Evolutionary conservation across 23 tunicate genomes (phyloP).

Genomic region (Styela plicata): DNA sequence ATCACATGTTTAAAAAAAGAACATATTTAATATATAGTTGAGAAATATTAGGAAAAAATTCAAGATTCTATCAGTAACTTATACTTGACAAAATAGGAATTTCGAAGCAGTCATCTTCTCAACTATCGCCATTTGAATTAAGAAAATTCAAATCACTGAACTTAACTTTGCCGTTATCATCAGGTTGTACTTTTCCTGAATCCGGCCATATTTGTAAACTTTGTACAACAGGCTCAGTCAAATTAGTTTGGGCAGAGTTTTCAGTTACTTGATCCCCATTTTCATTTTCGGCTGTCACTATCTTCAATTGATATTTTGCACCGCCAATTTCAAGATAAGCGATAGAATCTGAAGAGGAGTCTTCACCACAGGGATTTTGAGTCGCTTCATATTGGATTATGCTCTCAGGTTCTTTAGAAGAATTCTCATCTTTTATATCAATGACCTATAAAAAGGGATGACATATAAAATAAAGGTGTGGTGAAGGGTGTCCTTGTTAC

Average conservation of each 20-base stretch:
- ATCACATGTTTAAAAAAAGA: no score
- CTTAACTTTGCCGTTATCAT: not conserved
- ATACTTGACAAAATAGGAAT: no score
- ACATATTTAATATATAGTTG: no score
- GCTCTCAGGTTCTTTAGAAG: slow-evolving; percentile 6
- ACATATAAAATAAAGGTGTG: no score
- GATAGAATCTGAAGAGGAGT: slow-evolving; percentile 15
- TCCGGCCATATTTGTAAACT: not conserved
- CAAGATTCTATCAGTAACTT: no score
- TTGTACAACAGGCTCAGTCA: not conserved
- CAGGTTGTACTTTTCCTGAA: not conserved
- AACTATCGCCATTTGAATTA: not conserved
- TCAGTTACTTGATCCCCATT: slow-evolving; percentile 9
- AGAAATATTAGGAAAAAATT: no score
- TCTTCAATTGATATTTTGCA: slow-evolving; percentile 28
- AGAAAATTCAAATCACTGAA: not conserved
- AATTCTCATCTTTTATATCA: slow-evolving; percentile 6
- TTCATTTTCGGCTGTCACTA: slow-evolving; percentile 19
- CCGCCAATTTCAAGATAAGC: slow-evolving; percentile 36
- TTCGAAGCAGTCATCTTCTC: no score
- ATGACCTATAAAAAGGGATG: not conserved
- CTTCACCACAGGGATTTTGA: slow-evolving; percentile 10
- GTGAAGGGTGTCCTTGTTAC: no score
- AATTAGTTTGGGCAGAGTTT: not conserved
- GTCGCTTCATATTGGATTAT: not conserved